phyloP scores from a whole-genome alignment of 1,140 invertebrate genomes.

The Rhagoletis pomonella region DNA sequence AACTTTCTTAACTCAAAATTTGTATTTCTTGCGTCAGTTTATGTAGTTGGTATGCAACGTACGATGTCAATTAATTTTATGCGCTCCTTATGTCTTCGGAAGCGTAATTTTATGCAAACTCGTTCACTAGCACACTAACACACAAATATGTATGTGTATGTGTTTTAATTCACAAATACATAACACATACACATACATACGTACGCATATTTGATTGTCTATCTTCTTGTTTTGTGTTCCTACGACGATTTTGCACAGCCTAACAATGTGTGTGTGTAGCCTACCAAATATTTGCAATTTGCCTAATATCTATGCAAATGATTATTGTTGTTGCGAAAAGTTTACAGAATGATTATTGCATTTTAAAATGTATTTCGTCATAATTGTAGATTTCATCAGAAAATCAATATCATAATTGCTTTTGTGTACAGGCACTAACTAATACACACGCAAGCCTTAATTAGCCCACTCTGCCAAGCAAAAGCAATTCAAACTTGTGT shows the following conservation, averaged over 20 bases:
- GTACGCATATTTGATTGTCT: not conserved
- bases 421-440: too few species aligned
- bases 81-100: conserved; percentile 28
- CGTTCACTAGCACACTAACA: not conserved
- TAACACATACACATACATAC: too few species aligned
- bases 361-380: not conserved
- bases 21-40: conserved; percentile 14
- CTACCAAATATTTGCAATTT: conserved; percentile 21
- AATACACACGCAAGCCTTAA: not conserved
- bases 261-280: not conserved
- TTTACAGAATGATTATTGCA: conserved; percentile 38
- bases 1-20: not conserved
- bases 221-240: not conserved
- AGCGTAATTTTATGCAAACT: conserved; percentile 43
- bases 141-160: not conserved
- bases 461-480: not conserved
- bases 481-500: not conserved
- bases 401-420: conserved; percentile 35
- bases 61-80: conserved; percentile 28
- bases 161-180: too few species aligned
- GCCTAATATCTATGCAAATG: conserved; percentile 42
- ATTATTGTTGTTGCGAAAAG: conserved; percentile 29
- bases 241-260: not conserved
- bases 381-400: conserved; percentile 29
- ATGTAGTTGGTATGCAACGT: not conserved